Evolutionary conservation across 2,113 vertebrate genomes (phyloP).

Genomic region (Cettia cetti): DNA sequence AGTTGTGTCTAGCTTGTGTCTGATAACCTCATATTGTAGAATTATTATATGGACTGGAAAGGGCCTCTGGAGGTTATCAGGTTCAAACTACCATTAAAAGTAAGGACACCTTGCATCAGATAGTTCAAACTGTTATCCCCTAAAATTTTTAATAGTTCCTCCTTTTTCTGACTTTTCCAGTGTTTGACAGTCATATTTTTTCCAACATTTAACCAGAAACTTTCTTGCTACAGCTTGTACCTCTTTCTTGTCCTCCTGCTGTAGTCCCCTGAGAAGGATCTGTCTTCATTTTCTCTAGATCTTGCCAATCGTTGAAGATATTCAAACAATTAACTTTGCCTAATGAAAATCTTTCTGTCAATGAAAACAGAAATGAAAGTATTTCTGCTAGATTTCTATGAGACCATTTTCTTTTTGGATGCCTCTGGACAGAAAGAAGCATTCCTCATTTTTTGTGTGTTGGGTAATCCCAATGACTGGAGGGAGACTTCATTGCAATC

Average conservation of each 20-base stretch:
- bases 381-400: neutral
- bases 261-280: neutral
- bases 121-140: neutral
- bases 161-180: neutral
- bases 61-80: neutral
- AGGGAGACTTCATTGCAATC: neutral
- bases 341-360: neutral
- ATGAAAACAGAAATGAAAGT: neutral
- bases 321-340: neutral
- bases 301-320: neutral
- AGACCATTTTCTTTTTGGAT: rapidly evolving
- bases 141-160: neutral
- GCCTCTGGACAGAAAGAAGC: neutral
- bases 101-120: neutral
- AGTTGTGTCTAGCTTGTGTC: neutral
- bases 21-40: neutral
- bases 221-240: neutral
- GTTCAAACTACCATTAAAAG: neutral
- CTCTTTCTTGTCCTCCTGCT: neutral
- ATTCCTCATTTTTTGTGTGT: neutral
- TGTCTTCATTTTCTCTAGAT: neutral
- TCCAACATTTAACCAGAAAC: neutral
- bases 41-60: neutral
- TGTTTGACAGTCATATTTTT: neutral
- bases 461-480: neutral